Evolutionary conservation across 2,113 vertebrate genomes (phyloP), one percentile per base, ranked within the genome.

Genomic region (Leptobrachium ailaonicum): DNA sequence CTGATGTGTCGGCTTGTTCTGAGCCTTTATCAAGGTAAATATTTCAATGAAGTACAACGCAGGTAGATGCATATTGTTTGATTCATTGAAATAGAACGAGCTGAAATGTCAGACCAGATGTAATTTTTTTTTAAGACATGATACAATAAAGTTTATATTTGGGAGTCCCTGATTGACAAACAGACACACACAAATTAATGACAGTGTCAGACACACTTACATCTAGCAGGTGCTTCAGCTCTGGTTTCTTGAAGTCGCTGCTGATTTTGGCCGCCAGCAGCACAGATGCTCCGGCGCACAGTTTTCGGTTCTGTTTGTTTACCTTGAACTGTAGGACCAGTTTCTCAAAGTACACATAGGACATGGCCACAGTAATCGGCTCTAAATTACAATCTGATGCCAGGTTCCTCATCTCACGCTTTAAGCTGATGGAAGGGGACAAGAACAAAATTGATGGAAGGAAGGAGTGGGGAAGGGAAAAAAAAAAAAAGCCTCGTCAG

Each of bases 271-370:
- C 97, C 0, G 96, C 98, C 1, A 99, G 88, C 72, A 99, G 91
- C 75, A 99, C 91, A 0, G 97, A 98, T 58, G 96, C 96, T 0
- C 96, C 95, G 0, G 96, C 96, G 1, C 97, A 97, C 89, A 98
- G 88, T 91, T 99, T 99, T 87, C 97, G 96, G 94, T 98, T 99
- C 85, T 97, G 96, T 85, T 99, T 99, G 88, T 96, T 96, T 79
- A 99, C 95, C 66, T 95, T 94, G 41, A 97, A 97, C 90, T 98
- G 96, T 45, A 99, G 93, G 67, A 97, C 95, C 2, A 99, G 89
- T 92, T 99, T 99, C 92, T 99, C 98, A 20, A 99, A 99, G 94
- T 99, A 99, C 62, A 98, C 97, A 0, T 96, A 98, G 3, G 97
- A 95, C 96, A 98, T 97, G 7, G 97, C 96, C 75, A 98, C 90